phyloP scores from a whole-genome alignment of 2,888 invertebrate genomes.

The Bellardia pandia region DNA sequence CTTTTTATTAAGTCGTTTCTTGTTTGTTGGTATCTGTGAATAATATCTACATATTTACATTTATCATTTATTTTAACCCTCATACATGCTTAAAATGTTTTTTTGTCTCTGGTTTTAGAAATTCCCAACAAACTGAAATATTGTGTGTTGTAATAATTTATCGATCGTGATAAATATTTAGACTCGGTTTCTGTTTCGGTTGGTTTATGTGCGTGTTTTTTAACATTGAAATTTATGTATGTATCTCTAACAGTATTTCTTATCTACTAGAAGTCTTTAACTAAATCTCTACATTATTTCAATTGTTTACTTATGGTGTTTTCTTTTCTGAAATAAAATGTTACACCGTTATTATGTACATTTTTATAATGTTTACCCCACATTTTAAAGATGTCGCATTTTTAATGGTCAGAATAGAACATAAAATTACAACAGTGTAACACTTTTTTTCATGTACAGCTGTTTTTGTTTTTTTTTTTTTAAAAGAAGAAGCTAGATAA shows the following conservation, averaged over 20 bases:
- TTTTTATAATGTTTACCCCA: too few species aligned
- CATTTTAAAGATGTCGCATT: too few species aligned
- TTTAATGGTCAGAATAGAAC: too few species aligned
- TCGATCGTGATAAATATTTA: not conserved
- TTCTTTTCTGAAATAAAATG: too few species aligned
- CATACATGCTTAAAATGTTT: not conserved
- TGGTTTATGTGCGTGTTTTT: slow-evolving; percentile 1
- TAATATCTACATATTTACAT: not conserved
- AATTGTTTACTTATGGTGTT: not conserved
- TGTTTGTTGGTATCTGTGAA: not conserved
- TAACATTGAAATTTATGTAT: slow-evolving; percentile 17
- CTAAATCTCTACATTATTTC: not conserved
- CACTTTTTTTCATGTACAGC: too few species aligned
- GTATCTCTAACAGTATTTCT: slow-evolving; percentile 1
- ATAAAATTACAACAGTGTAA: too few species aligned
- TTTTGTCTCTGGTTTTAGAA: too few species aligned
- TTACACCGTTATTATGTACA: too few species aligned
- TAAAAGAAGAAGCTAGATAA: too few species aligned
- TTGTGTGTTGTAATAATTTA: slow-evolving; percentile 9
- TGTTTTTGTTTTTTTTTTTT: too few species aligned
- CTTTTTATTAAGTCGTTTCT: not conserved
- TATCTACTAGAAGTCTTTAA: not conserved
- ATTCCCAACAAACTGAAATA: too few species aligned
- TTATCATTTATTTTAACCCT: not conserved
- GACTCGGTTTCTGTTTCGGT: not conserved